phyloP scores from a whole-genome alignment of 2,888 invertebrate genomes.

The Hyles lineata region DNA sequence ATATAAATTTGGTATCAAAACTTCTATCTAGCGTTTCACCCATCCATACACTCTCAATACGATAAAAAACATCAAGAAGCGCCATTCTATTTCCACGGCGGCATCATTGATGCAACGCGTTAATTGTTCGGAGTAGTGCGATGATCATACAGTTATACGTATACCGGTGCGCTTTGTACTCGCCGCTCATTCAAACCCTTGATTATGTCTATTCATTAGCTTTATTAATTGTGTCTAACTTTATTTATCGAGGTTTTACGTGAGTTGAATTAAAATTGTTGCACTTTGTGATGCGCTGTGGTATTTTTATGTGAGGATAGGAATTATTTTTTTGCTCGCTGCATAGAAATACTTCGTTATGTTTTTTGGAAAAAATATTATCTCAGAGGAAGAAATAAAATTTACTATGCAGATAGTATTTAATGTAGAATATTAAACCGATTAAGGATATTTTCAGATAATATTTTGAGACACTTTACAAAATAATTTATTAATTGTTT shows the following conservation, averaged over 20 bases:
- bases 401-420: too few relatives aligned
- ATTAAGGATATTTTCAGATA: too few relatives aligned
- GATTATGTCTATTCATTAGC: constrained; percentile 59
- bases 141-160: constrained; percentile 29
- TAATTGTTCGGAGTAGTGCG: constrained; percentile 32
- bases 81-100: constrained; percentile 11
- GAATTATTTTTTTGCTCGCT: background rate
- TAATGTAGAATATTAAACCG: too few relatives aligned
- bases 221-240: constrained; percentile 28
- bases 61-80: constrained; percentile 1
- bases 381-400: too few relatives aligned
- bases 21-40: too few relatives aligned
- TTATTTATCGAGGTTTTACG: constrained; percentile 25
- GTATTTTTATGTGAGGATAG: constrained; percentile 5
- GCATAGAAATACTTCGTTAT: too few relatives aligned
- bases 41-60: background rate
- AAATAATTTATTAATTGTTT: too few relatives aligned
- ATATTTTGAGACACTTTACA: too few relatives aligned
- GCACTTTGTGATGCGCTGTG: constrained; percentile 8
- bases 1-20: too few relatives aligned
- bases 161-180: constrained; percentile 59
- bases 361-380: too few relatives aligned
- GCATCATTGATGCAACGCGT: constrained; percentile 27
- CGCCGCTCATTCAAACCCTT: constrained; percentile 67
- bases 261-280: constrained; percentile 15